These are phyloP conservation scores for Petrocephalus zakoni DNA, from an alignment of 2,113 vertebrate species.

Conservation along the genomic window DNA sequence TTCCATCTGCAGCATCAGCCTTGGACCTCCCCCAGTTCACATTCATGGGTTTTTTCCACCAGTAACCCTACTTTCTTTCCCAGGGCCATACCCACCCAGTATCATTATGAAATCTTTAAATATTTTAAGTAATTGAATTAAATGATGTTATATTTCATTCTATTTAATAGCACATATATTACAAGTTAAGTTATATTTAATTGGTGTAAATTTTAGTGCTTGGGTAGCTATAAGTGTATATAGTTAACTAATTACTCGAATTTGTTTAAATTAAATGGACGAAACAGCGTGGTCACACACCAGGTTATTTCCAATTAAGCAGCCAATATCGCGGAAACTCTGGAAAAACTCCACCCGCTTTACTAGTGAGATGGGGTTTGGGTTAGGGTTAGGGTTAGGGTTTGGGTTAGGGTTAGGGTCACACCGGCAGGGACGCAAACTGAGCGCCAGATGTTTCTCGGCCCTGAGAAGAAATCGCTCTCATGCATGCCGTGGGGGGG, in stretches of 20 bases:
- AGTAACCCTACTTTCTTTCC: background rate
- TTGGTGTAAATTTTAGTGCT: background rate
- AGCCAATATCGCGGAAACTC: conserved; percentile 28
- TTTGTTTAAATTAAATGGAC: background rate
- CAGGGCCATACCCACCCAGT: background rate
- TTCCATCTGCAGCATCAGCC: background rate
- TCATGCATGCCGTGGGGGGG: background rate
- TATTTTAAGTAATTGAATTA: background rate
- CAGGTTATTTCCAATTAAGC: conserved; percentile 43
- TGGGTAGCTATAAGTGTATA: background rate
- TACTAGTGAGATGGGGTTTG: background rate
- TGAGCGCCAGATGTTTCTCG: background rate
- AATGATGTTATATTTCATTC: background rate
- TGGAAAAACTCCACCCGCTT: conserved; percentile 5
- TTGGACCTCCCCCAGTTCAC: background rate
- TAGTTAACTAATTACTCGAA: background rate
- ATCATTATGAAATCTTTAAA: background rate
- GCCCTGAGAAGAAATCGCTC: too few relatives aligned
- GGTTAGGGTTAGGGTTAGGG: too few relatives aligned
- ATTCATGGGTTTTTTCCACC: background rate
- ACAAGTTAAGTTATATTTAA: background rate
- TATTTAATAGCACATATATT: background rate
- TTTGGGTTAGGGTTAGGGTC: too few relatives aligned
- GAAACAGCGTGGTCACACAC: conserved; percentile 5
- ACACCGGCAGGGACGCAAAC: background rate